Evolutionary conservation across 2,797 vertebrate genomes (phyloP).

Genomic region (Pterois miles): DNA sequence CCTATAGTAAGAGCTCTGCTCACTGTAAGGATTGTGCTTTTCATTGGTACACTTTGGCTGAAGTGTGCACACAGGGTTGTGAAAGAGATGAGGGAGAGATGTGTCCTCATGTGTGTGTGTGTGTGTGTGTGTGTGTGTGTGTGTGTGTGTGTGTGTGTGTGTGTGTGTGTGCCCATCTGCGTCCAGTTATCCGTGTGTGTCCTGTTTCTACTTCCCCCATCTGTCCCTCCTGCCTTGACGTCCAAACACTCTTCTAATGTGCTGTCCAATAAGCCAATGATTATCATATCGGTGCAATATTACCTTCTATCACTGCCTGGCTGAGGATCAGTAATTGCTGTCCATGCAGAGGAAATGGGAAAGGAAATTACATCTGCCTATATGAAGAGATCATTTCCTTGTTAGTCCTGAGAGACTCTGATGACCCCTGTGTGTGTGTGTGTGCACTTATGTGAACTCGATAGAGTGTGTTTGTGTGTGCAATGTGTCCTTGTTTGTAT

Average conservation of each 20-base stretch:
- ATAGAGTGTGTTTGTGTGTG: slow-evolving; percentile 12
- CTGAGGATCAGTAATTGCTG: slow-evolving; percentile 76
- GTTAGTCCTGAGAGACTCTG: slow-evolving; percentile 66
- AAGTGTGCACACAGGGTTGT: not conserved
- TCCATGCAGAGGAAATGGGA: slow-evolving; percentile 74
- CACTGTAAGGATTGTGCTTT: slow-evolving; percentile 8
- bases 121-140: not conserved
- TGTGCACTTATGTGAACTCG: slow-evolving; percentile 37
- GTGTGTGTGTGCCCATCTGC: slow-evolving; percentile 37
- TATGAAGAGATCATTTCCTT: slow-evolving; percentile 75
- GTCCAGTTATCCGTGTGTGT: slow-evolving; percentile 44
- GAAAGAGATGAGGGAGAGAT: not conserved
- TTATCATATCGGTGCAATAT: slow-evolving; percentile 78
- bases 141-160: slow-evolving; percentile 6
- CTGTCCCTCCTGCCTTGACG: slow-evolving; percentile 69
- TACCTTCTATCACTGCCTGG: slow-evolving; percentile 71
- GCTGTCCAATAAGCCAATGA: slow-evolving; percentile 71
- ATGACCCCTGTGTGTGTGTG: slow-evolving; percentile 46
- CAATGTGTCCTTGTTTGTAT: slow-evolving; percentile 38
- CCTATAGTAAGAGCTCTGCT: slow-evolving; percentile 18
- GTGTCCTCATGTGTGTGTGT: slow-evolving; percentile 6
- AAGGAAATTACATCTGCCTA: slow-evolving; percentile 77
- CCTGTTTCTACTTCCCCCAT: slow-evolving; percentile 59
- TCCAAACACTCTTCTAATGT: slow-evolving; percentile 69
- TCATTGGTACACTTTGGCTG: slow-evolving; percentile 6